phyloP scores from a whole-genome alignment of 2,888 invertebrate genomes.

The Leptopilina drosophilae region DNA sequence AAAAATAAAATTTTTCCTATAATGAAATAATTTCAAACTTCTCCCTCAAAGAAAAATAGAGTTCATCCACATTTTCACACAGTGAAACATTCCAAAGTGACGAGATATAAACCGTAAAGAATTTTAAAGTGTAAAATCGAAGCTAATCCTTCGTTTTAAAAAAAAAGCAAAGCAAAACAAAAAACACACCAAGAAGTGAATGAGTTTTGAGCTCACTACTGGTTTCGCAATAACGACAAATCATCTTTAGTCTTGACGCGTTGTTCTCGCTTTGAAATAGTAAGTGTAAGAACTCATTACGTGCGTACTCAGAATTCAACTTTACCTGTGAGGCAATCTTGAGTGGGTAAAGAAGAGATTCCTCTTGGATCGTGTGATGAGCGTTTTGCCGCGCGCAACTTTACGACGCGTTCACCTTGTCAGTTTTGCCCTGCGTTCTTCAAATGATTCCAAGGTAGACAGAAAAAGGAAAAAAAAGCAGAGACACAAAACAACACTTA shows the following conservation, averaged over 20 bases:
- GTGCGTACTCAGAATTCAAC: conserved; percentile 31
- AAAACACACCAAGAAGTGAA: neutral
- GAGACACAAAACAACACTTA: conserved; percentile 1
- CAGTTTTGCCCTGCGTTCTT: conserved; percentile 1
- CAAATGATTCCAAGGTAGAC: conserved; percentile 14
- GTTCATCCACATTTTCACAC: no score
- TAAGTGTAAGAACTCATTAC: conserved; percentile 60
- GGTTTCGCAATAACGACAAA: conserved; percentile 21
- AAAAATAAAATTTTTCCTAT: no score
- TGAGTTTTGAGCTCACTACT: conserved; percentile 13
- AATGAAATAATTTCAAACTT: no score
- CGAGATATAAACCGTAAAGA: no score
- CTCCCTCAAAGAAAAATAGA: no score
- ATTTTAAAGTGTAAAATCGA: no score
- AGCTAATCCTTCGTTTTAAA: no score
- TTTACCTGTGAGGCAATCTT: conserved; percentile 39
- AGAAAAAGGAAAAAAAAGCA: neutral
- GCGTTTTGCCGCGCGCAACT: conserved; percentile 34
- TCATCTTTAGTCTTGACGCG: conserved; percentile 2
- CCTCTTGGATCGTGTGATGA: neutral
- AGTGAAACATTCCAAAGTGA: no score
- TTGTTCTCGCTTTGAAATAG: conserved; percentile 46
- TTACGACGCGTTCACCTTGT: conserved; percentile 34
- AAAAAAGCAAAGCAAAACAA: no score
- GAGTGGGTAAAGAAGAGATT: conserved; percentile 32